Evolutionary conservation across 1,140 invertebrate genomes (phyloP).

Genomic region (Vanessa tameamea): DNA sequence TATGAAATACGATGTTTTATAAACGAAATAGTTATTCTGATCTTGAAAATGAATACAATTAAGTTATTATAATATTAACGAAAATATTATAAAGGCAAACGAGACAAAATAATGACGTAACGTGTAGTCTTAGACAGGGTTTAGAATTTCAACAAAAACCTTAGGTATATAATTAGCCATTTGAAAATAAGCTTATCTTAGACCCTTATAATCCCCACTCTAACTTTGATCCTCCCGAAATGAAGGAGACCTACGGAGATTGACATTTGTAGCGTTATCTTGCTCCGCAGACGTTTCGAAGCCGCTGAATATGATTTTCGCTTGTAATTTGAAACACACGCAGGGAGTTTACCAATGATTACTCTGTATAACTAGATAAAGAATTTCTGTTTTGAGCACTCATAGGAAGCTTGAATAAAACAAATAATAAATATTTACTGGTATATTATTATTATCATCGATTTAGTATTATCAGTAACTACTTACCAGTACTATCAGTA

Average conservation of each 20-base stretch:
- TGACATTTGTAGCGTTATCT: slow-evolving; percentile 74
- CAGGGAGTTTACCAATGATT: background rate
- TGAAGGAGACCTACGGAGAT: slow-evolving; percentile 67
- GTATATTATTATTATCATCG: too few relatives aligned
- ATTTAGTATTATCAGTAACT: too few relatives aligned
- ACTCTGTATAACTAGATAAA: background rate
- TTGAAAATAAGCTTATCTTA: slow-evolving; percentile 74
- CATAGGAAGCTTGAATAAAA: too few relatives aligned
- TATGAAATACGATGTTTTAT: too few relatives aligned
- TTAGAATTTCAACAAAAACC: slow-evolving; percentile 11
- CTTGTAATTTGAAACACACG: slow-evolving; percentile 4
- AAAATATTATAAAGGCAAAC: background rate
- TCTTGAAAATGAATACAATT: too few relatives aligned
- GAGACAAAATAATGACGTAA: background rate
- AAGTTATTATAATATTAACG: background rate
- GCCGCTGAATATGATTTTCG: slow-evolving; percentile 37
- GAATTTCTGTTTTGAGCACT: background rate
- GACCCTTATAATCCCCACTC: slow-evolving; percentile 75
- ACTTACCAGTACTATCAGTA: too few relatives aligned
- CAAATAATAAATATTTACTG: too few relatives aligned
- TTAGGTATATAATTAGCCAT: slow-evolving; percentile 69
- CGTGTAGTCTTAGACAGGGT: background rate
- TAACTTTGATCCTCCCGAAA: slow-evolving; percentile 76
- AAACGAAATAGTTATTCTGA: too few relatives aligned
- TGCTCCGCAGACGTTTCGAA: slow-evolving; percentile 58